Conservation (phyloP, 53 echinoderm and acorn worm species). For the Holothuria scabra region DNA sequence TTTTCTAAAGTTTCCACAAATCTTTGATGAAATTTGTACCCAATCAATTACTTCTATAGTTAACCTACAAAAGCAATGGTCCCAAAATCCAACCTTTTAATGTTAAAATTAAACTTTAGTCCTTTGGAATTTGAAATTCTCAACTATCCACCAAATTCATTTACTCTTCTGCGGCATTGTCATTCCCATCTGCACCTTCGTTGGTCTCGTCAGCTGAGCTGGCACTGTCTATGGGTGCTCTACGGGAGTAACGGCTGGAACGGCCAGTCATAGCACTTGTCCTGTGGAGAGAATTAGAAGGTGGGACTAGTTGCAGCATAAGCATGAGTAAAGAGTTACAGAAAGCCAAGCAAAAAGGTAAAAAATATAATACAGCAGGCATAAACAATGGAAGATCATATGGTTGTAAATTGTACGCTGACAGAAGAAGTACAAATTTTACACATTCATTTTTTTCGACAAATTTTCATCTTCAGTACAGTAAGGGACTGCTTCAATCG, state of each 20-base stretch:
- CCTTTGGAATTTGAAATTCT: too few species aligned
- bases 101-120: too few species aligned
- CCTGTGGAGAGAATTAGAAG: slow-evolving; percentile 16
- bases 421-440: too few species aligned
- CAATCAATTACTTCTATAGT: neutral
- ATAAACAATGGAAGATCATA: neutral
- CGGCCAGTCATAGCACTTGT: slow-evolving; percentile 33
- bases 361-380: neutral
- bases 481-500: too few species aligned
- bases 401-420: too few species aligned
- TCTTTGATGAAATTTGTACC: neutral
- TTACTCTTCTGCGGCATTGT: slow-evolving; percentile 52
- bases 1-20: slow-evolving; percentile 15
- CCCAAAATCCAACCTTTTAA: neutral
- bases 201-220: slow-evolving; percentile 60
- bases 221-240: slow-evolving; percentile 63
- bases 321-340: slow-evolving; percentile 2
- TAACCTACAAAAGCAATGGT: slow-evolving; percentile 16
- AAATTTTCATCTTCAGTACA: too few species aligned
- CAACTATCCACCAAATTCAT: neutral
- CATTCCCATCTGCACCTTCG: slow-evolving; percentile 56
- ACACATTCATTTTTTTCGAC: too few species aligned
- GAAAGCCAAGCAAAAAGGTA: slow-evolving; percentile 9
- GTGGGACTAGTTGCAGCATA: slow-evolving; percentile 24
- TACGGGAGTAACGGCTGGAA: slow-evolving; percentile 54